Base-by-base conservation (phyloP, 53 echinoderm and acorn worm species). In the Crossaster papposus region DNA sequence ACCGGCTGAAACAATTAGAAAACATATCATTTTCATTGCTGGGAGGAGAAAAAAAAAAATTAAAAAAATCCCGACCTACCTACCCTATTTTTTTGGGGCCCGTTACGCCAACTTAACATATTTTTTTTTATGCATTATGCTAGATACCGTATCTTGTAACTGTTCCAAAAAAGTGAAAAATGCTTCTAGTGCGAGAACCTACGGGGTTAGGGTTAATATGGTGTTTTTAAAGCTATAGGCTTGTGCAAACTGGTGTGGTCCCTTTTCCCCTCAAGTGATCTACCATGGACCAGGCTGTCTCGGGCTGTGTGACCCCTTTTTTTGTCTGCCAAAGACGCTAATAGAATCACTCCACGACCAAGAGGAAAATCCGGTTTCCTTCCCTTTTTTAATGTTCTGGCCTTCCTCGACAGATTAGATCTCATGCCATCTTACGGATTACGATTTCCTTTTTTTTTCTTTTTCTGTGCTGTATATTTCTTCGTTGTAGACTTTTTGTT, bases 321-420 rank as follows among this genome's bases (percentile, higher is more conserved):
- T 23, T 10, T 37, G 28, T 11, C 2, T n/a, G 38, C 22, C 34
- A 24, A 78, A 78, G 78, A 50, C 28, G 30, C 30, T 80, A 80
- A 80, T 80, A 80, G 55, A 80, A 80, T 80, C 54, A 80, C 30
- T 22, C 18, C 23, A 81, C n/a, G n/a, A n/a, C 54, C 18, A 53
- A 17, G 80, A 33, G 64, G 20, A 55, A 81, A 81, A 81, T 81
- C 81, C 81, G 64, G 64, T 81, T 81, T 81, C 63, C 64, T 64
- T 30, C n/a, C n/a, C 80, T 63, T 34, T 13, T 29, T 29, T 23
- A 17, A 51, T 14, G 79, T n/a, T 30, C 24, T 29, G 79, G 78
- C 26, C 37, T 50, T 22, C 34, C 78, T n/a, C 23, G 24, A 50
- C 0, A 28, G 79, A 79, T 64, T 81, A 63, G 10, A 81, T 35